Evolutionary conservation across 2,113 vertebrate genomes (phyloP), one percentile per base, ranked within the genome.

Genomic region (Myodes glareolus): DNA sequence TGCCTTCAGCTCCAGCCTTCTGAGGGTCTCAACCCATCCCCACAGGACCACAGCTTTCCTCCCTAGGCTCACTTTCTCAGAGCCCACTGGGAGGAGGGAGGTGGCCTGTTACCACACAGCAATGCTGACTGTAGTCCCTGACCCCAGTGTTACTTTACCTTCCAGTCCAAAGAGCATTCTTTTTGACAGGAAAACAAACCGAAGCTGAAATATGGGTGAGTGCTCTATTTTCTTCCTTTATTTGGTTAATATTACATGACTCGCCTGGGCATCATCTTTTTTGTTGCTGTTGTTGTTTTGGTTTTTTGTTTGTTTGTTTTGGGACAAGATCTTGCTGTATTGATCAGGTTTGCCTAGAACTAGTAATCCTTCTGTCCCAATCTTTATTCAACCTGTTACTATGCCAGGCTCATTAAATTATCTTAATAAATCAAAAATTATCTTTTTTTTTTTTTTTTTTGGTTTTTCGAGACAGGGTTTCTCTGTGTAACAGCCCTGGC

Each of bases 81-180:
- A 89, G 87, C 31, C 85, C 58, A 52, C 52, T 87, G 76, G 77
- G 70, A 92, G 76, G 61, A 92, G 88, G 23, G 58, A 47, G 84
- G 29, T 11, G 16, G 23, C 42, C 61, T 86, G 16, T 45, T 67
- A 45, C 61, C 47, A 11, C 58, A 10, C 61, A 89, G 78, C 21
- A 36, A 58, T 39, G 58, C 47, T 89, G 73, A 90, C 45, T 92
- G 81, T 67, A 50, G 65, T 82, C 75, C 78, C 85, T 95, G 73
- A 23, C 94, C 63, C 50, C 45, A 95, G 25, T 27, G 36, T 78
- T 81, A 77, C 73, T 91, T 82, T 85, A 89, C 42, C 88, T 88
- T 92, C 31, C 25, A 81, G 68, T 94, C 31, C 88, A 93, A 81
- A 95, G n/a, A 91, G n/a, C 82, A 68, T 81, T 67, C 72, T 95